Base-by-base conservation (phyloP, 2,888 invertebrate genomes). In the Baccha elongata region DNA sequence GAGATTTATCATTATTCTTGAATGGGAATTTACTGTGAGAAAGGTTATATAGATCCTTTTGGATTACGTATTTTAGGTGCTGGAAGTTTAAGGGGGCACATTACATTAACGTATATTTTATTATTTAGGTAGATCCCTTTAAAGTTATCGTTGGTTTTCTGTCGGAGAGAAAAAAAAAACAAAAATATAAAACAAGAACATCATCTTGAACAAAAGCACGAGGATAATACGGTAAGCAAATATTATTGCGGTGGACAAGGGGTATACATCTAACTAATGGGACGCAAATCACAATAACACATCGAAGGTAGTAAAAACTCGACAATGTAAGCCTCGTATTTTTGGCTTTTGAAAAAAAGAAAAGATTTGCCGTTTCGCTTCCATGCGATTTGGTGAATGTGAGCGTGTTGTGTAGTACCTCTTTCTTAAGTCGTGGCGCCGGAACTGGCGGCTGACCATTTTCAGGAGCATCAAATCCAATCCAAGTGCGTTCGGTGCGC, bases 401-500 rank as follows among this genome's bases (percentile, higher is more conserved):
- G 60, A 60, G 17, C 60, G 42, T 60, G 60, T 60, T 60, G 65
- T 75, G 75, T 75, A 83, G 88, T 89, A 89, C 89, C 90, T 90
- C 89, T 90, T 89, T 89, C 86, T 89, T 89, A 69, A 87, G 86
- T 62, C 89, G 87, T 62, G 90, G 90, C 50, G 89, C 88, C 65
- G 90, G 90, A 85, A 88, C 87, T 48, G 89, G 90, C 40, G 86
- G 69, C 75, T 86, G 64, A 50, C 86, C 88, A 75, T 86, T 86
- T 35, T 84, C 69, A 48, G 60, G 52, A 48, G 84, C 83, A 53
- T 37, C 86, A 48, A 84, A 88, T 88, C 65, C 87, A 71, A 64
- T 88, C 88, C 53, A 88, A 87, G 40, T 88, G 86, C 74, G 87
- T 89, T 89, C 23, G 87, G 89, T 58, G 88, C 88, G 71, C 87